Conservation (phyloP, 1,140 invertebrate genomes). For the Arion vulgaris region DNA sequence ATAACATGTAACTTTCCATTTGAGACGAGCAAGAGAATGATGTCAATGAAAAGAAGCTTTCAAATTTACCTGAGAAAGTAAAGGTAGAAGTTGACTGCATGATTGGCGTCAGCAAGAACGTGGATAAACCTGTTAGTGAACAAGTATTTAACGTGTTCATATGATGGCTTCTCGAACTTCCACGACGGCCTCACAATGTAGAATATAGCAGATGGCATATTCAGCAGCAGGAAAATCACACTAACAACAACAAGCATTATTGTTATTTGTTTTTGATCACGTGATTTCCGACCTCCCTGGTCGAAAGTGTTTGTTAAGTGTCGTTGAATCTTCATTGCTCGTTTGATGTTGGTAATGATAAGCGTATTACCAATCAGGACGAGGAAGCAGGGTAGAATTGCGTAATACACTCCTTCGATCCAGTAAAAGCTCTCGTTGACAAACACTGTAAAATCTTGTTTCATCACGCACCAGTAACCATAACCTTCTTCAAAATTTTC, state of each 20-base stretch:
- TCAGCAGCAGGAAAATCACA: constrained; percentile 55
- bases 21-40: too few relatives aligned
- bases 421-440: constrained; percentile 50
- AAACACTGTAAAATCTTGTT: constrained; percentile 41
- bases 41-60: too few relatives aligned
- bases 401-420: constrained; percentile 55
- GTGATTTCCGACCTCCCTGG: constrained; percentile 44
- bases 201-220: constrained; percentile 60
- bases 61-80: constrained; percentile 55
- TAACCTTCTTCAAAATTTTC: constrained; percentile 41
- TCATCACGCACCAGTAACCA: constrained; percentile 43
- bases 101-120: constrained; percentile 56
- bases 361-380: constrained; percentile 61
- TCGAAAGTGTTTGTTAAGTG: constrained; percentile 45
- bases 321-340: constrained; percentile 50
- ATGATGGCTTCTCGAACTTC: constrained; percentile 16
- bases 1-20: too few relatives aligned
- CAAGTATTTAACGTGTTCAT: constrained; percentile 20
- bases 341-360: constrained; percentile 56
- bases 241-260: constrained; percentile 61
- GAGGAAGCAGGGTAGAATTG: constrained; percentile 55
- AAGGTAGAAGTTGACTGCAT: constrained; percentile 65
- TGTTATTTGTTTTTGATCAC: constrained; percentile 62
- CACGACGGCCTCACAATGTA: constrained; percentile 51
- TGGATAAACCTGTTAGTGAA: constrained; percentile 52